phyloP scores from a whole-genome alignment of 2,797 vertebrate species.

The Parauchenoglanis punctatus region DNA sequence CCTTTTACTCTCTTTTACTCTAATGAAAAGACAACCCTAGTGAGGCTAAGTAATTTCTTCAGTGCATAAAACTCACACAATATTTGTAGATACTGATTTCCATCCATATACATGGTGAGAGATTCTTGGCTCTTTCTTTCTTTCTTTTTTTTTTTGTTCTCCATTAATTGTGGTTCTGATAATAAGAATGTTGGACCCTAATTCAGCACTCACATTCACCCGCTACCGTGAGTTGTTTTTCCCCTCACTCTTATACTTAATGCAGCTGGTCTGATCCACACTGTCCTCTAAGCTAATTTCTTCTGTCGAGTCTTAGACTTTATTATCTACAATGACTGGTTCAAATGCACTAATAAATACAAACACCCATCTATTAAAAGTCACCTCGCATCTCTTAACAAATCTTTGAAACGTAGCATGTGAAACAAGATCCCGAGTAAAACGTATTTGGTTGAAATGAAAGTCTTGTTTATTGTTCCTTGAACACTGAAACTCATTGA shows the following conservation, averaged over 20 bases:
- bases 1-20: no score
- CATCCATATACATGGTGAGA: slow-evolving; percentile 71
- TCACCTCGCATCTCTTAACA: slow-evolving; percentile 11
- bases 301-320: slow-evolving; percentile 41
- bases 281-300: slow-evolving; percentile 38
- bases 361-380: background rate
- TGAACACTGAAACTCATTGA: slow-evolving; percentile 44
- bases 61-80: background rate
- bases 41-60: background rate
- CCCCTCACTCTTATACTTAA: slow-evolving; percentile 63
- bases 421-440: slow-evolving; percentile 30
- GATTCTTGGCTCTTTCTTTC: slow-evolving; percentile 70
- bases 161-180: slow-evolving; percentile 54
- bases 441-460: slow-evolving; percentile 40
- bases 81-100: slow-evolving; percentile 19
- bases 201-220: slow-evolving; percentile 72
- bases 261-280: slow-evolving; percentile 63
- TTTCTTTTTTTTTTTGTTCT: slow-evolving; percentile 64
- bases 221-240: slow-evolving; percentile 63
- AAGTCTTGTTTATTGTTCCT: slow-evolving; percentile 44
- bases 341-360: background rate
- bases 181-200: slow-evolving; percentile 74
- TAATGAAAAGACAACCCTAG: background rate
- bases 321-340: slow-evolving; percentile 19
- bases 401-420: background rate